Evolutionary conservation across 2,888 invertebrate species (phyloP).

Genomic region (Drosophila putrida): DNA sequence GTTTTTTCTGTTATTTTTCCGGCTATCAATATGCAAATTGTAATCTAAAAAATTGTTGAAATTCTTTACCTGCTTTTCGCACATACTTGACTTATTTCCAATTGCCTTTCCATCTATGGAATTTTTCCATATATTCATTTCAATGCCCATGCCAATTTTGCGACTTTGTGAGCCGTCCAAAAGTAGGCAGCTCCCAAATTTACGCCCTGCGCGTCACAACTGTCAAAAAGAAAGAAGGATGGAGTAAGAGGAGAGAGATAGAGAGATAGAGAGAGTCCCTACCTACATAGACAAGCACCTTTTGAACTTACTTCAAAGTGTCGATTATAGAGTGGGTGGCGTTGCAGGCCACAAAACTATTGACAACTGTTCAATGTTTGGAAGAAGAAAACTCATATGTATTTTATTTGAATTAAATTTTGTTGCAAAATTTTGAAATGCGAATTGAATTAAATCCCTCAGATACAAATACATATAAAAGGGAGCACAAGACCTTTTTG

Average conservation of each 20-base stretch:
- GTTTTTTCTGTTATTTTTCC: slow-evolving; percentile 9
- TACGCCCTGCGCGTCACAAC: slow-evolving; percentile 27
- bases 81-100: slow-evolving; percentile 40
- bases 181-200: slow-evolving; percentile 45
- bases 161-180: slow-evolving; percentile 17
- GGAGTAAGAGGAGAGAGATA: slow-evolving; percentile 1
- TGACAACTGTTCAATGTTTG: slow-evolving; percentile 46
- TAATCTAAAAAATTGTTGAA: slow-evolving; percentile 21
- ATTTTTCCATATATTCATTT: slow-evolving; percentile 35
- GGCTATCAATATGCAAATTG: slow-evolving; percentile 46
- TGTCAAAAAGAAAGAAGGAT: slow-evolving; percentile 24
- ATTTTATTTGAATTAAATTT: slow-evolving; percentile 52
- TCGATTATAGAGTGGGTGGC: slow-evolving; percentile 49
- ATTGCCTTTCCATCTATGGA: slow-evolving; percentile 39
- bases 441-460: slow-evolving; percentile 16
- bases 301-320: slow-evolving; percentile 66
- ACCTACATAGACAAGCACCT: slow-evolving; percentile 65
- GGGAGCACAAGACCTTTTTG: slow-evolving; percentile 49
- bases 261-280: slow-evolving; percentile 18
- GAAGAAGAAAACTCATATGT: background rate
- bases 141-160: slow-evolving; percentile 19
- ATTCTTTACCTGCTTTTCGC: slow-evolving; percentile 26
- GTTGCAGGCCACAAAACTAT: slow-evolving; percentile 55
- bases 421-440: slow-evolving; percentile 39
- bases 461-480: slow-evolving; percentile 19